A percentile compares a stretch with the other conserved stretches of the same genome.
Evolutionary conservation across 1,140 invertebrate species (phyloP).

Genomic region (Tribolium castaneum): DNA sequence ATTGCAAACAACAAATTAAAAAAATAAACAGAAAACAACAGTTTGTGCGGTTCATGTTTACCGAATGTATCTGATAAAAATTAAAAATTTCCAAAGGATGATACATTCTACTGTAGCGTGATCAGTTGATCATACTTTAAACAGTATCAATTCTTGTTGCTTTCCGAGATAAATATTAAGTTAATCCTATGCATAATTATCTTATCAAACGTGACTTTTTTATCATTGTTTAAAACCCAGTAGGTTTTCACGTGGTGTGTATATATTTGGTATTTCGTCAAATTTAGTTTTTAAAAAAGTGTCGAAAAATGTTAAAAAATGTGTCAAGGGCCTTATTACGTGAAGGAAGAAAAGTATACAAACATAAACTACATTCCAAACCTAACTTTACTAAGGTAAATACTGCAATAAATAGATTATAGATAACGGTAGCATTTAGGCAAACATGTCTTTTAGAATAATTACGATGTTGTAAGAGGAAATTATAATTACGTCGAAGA

Average conservation of each 20-base stretch:
- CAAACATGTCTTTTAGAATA: slow-evolving; percentile 60
- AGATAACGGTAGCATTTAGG: background rate
- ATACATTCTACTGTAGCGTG: background rate
- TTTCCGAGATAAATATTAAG: slow-evolving; percentile 2
- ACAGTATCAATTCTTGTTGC: background rate
- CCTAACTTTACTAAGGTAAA: slow-evolving; percentile 58
- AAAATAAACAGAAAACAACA: no score
- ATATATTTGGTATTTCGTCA: background rate
- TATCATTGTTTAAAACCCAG: background rate
- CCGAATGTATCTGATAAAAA: no score
- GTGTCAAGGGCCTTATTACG: background rate
- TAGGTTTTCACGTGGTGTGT: background rate
- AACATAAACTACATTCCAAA: slow-evolving; percentile 22
- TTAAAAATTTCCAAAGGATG: background rate
- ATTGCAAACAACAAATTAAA: no score
- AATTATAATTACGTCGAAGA: slow-evolving; percentile 64
- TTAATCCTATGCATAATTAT: slow-evolving; percentile 12
- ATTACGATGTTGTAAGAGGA: slow-evolving; percentile 65
- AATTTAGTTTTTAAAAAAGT: background rate
- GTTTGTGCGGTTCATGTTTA: no score
- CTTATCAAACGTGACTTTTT: slow-evolving; percentile 4
- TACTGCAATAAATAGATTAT: slow-evolving; percentile 22
- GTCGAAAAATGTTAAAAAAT: background rate
- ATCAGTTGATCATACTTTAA: background rate
- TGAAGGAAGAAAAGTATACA: background rate